phyloP scores from a whole-genome alignment of 2,113 vertebrate species.

The Melanotaenia duboulayi region DNA sequence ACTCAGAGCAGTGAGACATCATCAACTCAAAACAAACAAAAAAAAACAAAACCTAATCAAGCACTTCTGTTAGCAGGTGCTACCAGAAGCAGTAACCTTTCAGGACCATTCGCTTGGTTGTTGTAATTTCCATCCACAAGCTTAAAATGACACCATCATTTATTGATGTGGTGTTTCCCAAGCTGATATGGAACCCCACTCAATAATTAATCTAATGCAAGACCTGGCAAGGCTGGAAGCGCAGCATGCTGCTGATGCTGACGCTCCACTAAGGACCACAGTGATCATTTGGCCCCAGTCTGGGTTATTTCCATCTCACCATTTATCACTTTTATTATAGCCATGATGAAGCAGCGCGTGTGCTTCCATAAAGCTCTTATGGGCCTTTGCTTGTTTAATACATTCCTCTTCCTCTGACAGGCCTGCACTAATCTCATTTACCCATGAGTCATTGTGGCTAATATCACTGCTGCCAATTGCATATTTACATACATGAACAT shows the following conservation, averaged over 20 bases:
- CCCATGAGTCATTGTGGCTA: slow-evolving; percentile 54
- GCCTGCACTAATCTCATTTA: slow-evolving; percentile 65
- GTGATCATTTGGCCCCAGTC: slow-evolving; percentile 62
- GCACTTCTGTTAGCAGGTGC: background rate
- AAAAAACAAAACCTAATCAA: slow-evolving; percentile 9
- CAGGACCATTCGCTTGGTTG: slow-evolving; percentile 47
- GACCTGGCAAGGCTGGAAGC: slow-evolving; percentile 30
- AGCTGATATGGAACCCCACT: slow-evolving; percentile 77
- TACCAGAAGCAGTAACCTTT: slow-evolving; percentile 40
- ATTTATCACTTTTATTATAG: slow-evolving; percentile 77
- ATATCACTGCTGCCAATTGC: slow-evolving; percentile 26
- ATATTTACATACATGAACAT: slow-evolving; percentile 22
- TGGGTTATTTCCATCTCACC: slow-evolving; percentile 66
- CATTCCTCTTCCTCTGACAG: slow-evolving; percentile 59
- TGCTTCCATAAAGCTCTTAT: slow-evolving; percentile 63
- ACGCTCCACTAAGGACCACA: slow-evolving; percentile 42
- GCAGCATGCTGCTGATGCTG: slow-evolving; percentile 35
- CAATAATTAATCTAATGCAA: slow-evolving; percentile 77
- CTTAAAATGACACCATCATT: slow-evolving; percentile 75
- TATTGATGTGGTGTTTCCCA: slow-evolving; percentile 81
- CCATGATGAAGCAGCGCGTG: slow-evolving; percentile 56
- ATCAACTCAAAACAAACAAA: background rate
- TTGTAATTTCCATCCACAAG: slow-evolving; percentile 59
- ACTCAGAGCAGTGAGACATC: slow-evolving; percentile 5
- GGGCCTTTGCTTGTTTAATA: slow-evolving; percentile 66